Percentiles rank a stretch among this genome's conserved stretches.
phyloP scores from a whole-genome alignment of 92 coral and sea anemone species.

The Phymanthus crucifer region DNA sequence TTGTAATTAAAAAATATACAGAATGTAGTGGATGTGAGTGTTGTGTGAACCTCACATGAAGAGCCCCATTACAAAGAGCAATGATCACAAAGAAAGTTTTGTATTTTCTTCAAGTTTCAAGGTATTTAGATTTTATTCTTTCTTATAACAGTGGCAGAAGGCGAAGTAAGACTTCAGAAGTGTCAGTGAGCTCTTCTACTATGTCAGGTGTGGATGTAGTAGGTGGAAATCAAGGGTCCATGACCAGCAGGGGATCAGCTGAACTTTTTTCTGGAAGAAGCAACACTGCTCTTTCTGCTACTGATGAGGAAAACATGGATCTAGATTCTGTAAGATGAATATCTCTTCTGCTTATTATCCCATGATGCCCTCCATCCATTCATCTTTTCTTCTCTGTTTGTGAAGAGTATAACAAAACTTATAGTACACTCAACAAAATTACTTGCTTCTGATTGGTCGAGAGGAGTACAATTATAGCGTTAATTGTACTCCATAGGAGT shows the following conservation, averaged over 20 bases:
- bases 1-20: background rate
- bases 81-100: background rate
- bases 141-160: constrained; percentile 38
- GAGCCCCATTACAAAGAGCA: background rate
- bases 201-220: constrained; percentile 23
- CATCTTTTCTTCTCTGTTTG: background rate
- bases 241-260: constrained; percentile 40
- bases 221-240: constrained; percentile 21
- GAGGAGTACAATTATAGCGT: too few relatives aligned
- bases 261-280: constrained; percentile 64
- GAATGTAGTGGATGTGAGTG: background rate
- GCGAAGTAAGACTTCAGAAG: constrained; percentile 59
- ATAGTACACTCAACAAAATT: too few relatives aligned
- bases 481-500: too few relatives aligned
- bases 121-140: background rate
- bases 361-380: too few relatives aligned
- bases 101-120: too few relatives aligned
- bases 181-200: constrained; percentile 21
- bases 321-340: constrained; percentile 67
- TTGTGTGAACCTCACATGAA: too few relatives aligned
- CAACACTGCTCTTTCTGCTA: constrained; percentile 69
- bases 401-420: too few relatives aligned
- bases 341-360: background rate
- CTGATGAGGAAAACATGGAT: constrained; percentile 85
- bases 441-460: too few relatives aligned